Evolutionary conservation across 2,888 invertebrate genomes (phyloP).

Genomic region (Andrena dorsata): DNA sequence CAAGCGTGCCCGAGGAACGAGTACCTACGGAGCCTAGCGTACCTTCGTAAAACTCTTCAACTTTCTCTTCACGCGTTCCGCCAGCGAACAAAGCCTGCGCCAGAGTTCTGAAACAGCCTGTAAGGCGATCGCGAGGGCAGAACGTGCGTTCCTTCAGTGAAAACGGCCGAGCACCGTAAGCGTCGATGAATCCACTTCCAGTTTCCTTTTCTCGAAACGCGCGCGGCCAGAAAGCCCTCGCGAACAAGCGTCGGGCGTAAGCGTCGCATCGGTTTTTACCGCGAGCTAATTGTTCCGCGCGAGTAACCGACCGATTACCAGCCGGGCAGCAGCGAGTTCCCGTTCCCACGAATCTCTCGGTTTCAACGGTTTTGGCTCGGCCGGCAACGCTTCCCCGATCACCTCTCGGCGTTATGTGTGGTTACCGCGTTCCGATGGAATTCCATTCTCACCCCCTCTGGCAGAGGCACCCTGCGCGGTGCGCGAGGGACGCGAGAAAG

Average conservation of each 20-base stretch:
- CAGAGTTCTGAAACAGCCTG: no score
- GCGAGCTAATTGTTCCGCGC: not conserved
- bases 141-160: conserved; percentile 4
- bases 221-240: not conserved
- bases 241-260: not conserved
- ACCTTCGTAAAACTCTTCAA: no score
- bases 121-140: conserved; percentile 6
- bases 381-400: not conserved
- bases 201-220: conserved; percentile 2
- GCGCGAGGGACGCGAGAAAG: not conserved
- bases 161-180: not conserved
- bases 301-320: not conserved
- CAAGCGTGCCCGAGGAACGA: no score
- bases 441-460: not conserved
- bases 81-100: no score
- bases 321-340: not conserved
- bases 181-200: conserved; percentile 24
- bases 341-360: not conserved
- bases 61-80: no score
- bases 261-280: not conserved
- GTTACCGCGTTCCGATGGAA: not conserved
- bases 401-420: not conserved
- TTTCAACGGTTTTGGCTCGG: not conserved
- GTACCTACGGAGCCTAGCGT: no score
- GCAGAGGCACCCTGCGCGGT: not conserved